Percentiles rank a stretch among this genome's conserved stretches.
Evolutionary conservation across 2,797 vertebrate genomes (phyloP).

Genomic region (Coluber constrictor): DNA sequence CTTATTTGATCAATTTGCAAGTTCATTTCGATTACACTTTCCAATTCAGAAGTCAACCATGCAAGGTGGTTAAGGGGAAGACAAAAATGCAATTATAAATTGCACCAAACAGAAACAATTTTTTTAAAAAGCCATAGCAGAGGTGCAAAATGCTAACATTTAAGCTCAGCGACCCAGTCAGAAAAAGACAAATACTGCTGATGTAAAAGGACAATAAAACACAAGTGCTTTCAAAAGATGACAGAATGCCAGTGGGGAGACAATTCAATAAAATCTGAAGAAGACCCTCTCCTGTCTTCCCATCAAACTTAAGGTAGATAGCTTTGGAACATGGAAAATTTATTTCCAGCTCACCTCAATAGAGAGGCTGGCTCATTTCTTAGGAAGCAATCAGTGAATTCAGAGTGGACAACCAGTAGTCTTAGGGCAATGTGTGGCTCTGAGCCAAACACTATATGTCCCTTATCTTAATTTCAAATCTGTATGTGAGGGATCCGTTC

Average conservation of each 20-base stretch:
- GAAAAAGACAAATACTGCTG: not conserved
- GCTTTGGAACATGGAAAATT: not conserved
- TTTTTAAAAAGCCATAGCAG: not conserved
- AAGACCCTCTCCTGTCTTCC: not conserved
- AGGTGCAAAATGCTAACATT: not conserved
- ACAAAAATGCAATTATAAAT: not conserved
- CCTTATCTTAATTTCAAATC: not conserved
- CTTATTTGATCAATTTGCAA: not conserved
- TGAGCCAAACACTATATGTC: not conserved
- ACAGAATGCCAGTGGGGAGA: not conserved
- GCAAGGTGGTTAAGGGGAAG: not conserved
- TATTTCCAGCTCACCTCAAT: not conserved
- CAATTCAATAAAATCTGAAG: not conserved
- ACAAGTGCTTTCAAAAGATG: not conserved
- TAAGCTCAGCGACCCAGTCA: not conserved
- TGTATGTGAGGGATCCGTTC: not conserved
- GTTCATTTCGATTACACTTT: not conserved
- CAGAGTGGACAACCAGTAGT: not conserved
- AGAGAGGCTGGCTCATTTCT: not conserved
- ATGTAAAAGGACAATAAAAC: not conserved
- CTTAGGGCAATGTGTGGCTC: not conserved
- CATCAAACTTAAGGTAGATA: not conserved
- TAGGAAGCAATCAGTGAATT: not conserved
- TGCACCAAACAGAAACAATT: not conserved
- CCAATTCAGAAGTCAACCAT: not conserved